Evolutionary conservation across 2,797 vertebrate genomes (phyloP).

Genomic region (Trematomus bernacchii): DNA sequence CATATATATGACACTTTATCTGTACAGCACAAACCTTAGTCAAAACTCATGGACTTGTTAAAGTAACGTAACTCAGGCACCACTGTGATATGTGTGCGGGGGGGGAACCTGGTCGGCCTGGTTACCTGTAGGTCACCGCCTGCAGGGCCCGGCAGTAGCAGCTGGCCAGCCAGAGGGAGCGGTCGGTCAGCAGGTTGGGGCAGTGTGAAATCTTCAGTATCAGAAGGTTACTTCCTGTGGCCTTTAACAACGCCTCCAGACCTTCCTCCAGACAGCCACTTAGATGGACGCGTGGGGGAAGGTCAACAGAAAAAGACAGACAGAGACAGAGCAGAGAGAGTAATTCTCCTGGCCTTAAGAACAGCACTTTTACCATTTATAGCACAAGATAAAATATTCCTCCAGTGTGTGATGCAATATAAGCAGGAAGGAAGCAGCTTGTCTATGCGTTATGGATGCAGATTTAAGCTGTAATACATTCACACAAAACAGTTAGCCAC

Average conservation of each 20-base stretch:
- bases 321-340: constrained; percentile 32
- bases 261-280: constrained; percentile 97
- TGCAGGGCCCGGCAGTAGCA: constrained; percentile 98
- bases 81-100: not conserved
- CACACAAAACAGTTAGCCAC: not conserved
- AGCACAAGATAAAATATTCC: constrained; percentile 12
- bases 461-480: not conserved
- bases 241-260: constrained; percentile 96
- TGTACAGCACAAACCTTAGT: not conserved
- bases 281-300: constrained; percentile 34
- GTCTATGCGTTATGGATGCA: not conserved
- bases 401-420: constrained; percentile 3
- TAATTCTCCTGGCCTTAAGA: constrained; percentile 32
- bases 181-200: constrained; percentile 97
- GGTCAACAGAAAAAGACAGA: constrained; percentile 44
- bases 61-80: not conserved
- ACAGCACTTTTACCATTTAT: constrained; percentile 26
- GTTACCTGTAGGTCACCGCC: constrained; percentile 96
- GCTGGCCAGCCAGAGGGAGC: constrained; percentile 98
- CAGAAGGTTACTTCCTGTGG: constrained; percentile 94
- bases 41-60: not conserved
- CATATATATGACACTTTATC: not conserved
- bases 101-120: not conserved
- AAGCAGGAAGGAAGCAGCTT: not conserved
- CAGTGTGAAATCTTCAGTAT: constrained; percentile 98